A percentile compares a stretch with the other conserved stretches of the same genome.
Evolutionary conservation across 2,113 vertebrate species (phyloP).

Genomic region (Apistogramma diplotaenia): DNA sequence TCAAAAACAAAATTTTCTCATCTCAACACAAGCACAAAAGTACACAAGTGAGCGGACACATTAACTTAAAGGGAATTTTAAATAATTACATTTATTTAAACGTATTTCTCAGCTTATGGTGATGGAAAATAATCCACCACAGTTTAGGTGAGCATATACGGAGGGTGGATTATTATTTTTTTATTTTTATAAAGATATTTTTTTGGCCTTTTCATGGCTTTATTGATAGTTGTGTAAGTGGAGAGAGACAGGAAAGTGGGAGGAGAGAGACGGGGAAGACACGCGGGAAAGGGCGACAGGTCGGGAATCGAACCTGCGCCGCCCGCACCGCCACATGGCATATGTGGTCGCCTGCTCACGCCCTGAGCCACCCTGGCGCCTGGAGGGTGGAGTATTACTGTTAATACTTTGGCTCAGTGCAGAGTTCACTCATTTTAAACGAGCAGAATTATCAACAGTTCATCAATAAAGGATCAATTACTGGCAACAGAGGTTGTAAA

Average conservation of each 20-base stretch:
- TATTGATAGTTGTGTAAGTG: too few species aligned
- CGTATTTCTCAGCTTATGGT: neutral
- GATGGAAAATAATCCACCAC: accelerated
- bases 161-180: neutral
- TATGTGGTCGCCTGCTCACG: too few species aligned
- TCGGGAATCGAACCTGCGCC: too few species aligned
- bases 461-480: neutral
- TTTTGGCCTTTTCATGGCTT: too few species aligned
- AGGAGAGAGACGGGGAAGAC: too few species aligned
- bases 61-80: neutral
- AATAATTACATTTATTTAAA: neutral
- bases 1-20: neutral
- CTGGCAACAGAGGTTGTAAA: neutral
- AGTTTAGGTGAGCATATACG: neutral
- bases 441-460: neutral
- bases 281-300: too few species aligned
- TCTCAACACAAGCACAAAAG: neutral
- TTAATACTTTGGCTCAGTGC: neutral
- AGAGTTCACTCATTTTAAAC: neutral
- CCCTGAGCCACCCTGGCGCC: too few species aligned
- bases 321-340: too few species aligned
- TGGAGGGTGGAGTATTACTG: neutral
- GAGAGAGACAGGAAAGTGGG: too few species aligned
- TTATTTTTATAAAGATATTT: too few species aligned
- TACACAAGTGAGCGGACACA: too few species aligned